Evolutionary conservation across 2,113 vertebrate species (phyloP).

Genomic region (Bujurquina vittata): DNA sequence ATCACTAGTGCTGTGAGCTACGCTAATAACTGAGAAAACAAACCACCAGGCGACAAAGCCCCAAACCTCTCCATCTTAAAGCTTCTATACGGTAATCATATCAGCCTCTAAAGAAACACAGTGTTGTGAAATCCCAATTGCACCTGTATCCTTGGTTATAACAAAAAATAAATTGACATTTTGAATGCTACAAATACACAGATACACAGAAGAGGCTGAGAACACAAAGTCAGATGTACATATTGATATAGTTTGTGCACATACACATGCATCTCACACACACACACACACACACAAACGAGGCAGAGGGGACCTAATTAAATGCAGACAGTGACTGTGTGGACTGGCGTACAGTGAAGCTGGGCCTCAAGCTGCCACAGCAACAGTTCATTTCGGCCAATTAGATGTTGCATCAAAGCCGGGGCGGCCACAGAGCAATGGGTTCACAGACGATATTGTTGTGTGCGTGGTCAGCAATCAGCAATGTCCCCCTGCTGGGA

Average conservation of each 20-base stretch:
- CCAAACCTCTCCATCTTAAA: constrained; percentile 42
- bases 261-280: constrained; percentile 15
- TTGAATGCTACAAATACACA: not conserved
- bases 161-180: not conserved
- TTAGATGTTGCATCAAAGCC: constrained; percentile 79
- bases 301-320: constrained; percentile 75
- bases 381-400: constrained; percentile 79
- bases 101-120: not conserved
- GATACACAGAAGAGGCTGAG: constrained; percentile 11
- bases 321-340: constrained; percentile 67
- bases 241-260: constrained; percentile 28
- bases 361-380: constrained; percentile 71
- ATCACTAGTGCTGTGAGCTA: constrained; percentile 32
- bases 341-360: constrained; percentile 63
- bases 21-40: constrained; percentile 60
- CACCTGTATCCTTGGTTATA: not conserved
- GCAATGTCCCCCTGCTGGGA: constrained; percentile 72
- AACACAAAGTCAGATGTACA: constrained; percentile 29
- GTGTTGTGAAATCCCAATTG: not conserved
- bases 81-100: constrained; percentile 5
- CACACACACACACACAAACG: constrained; percentile 24
- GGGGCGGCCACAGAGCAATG: constrained; percentile 62
- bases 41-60: constrained; percentile 42
- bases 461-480: constrained; percentile 80
- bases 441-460: constrained; percentile 74